Percentiles rank a stretch among this genome's conserved stretches.
phyloP scores from a whole-genome alignment of 1,140 invertebrate genomes.

The Nasonia longicornis region DNA sequence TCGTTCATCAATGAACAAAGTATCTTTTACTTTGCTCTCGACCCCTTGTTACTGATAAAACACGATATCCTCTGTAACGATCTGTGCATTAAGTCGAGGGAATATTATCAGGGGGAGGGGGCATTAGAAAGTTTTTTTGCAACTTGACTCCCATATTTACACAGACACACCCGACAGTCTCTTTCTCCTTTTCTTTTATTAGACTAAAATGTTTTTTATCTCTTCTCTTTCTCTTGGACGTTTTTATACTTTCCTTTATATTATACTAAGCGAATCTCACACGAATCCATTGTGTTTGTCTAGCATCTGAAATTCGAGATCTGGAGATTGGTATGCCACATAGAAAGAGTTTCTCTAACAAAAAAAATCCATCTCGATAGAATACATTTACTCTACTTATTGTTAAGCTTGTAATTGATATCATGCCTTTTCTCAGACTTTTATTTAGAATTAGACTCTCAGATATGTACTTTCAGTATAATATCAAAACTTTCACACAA shows the following conservation, averaged over 20 bases:
- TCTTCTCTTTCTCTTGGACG: slow-evolving; percentile 45
- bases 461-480: background rate
- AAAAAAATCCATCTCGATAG: background rate
- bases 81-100: background rate
- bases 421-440: background rate
- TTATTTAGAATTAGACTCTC: slow-evolving; percentile 17
- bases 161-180: slow-evolving; percentile 19
- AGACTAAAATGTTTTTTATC: slow-evolving; percentile 25
- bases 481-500: background rate
- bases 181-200: slow-evolving; percentile 20
- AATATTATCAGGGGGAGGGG: background rate
- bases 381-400: background rate
- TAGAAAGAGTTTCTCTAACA: background rate
- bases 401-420: background rate
- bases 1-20: background rate
- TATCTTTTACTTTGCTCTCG: background rate
- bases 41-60: background rate
- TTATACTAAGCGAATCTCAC: background rate
- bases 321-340: slow-evolving; percentile 14
- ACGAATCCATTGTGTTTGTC: slow-evolving; percentile 11
- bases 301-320: slow-evolving; percentile 6
- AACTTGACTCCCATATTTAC: background rate
- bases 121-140: background rate
- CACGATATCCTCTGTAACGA: background rate
- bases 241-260: slow-evolving; percentile 33